A percentile compares a stretch with the other conserved stretches of the same genome.
phyloP scores from a whole-genome alignment of 2,113 vertebrate species.

The Rhizomys pruinosus region DNA sequence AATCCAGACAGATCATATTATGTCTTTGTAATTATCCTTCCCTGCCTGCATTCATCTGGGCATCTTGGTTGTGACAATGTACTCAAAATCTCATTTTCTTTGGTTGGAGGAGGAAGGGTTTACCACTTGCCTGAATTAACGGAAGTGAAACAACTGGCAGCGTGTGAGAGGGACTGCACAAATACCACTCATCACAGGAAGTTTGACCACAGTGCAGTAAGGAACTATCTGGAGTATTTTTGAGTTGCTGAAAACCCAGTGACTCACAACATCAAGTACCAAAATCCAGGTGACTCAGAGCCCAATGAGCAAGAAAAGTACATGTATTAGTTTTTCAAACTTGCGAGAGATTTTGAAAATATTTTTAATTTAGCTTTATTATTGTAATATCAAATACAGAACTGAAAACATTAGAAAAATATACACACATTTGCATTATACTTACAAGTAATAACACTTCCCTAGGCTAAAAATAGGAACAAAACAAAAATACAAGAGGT shows the following conservation, averaged over 20 bases:
- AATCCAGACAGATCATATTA: background rate
- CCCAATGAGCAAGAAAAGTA: background rate
- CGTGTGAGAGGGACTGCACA: background rate
- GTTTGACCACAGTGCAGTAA: background rate
- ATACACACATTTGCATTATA: background rate
- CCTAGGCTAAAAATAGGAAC: background rate
- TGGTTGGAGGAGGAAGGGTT: no score
- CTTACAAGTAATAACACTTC: background rate
- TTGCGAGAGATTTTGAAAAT: background rate
- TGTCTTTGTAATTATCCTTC: background rate
- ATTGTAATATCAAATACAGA: background rate
- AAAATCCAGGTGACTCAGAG: background rate
- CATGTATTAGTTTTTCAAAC: background rate
- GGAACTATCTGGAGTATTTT: background rate
- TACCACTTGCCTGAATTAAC: background rate
- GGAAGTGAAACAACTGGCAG: background rate
- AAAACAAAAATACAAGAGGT: background rate
- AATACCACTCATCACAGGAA: background rate
- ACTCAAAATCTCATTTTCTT: background rate
- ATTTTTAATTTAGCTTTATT: background rate
- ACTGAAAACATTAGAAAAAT: background rate
- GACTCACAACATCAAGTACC: background rate
- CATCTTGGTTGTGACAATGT: background rate
- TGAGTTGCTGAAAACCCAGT: background rate
- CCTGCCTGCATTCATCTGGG: fast-evolving